Percentiles rank a stretch among this genome's conserved stretches.
Evolutionary conservation across 30 jellyfish, hydroid and myxozoan genomes (phyloP).

Genomic region (Aurelia coerulea): DNA sequence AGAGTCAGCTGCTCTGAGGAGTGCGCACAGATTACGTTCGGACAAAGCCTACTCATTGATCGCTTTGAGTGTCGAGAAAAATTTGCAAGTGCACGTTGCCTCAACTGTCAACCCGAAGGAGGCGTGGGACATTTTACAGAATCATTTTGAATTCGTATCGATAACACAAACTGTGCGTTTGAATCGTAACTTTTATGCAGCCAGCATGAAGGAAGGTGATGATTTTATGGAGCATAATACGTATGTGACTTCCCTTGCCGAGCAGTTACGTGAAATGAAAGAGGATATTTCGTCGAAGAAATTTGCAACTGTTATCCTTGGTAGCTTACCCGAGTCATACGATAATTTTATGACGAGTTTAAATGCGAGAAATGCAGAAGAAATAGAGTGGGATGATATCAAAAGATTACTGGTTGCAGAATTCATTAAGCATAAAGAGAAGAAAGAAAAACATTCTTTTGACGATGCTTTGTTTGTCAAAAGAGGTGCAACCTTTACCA

Average conservation of each 20-base stretch:
- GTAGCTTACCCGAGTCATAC: too few species aligned
- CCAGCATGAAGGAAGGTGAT: slow-evolving; percentile 60
- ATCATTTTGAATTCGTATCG: slow-evolving; percentile 45
- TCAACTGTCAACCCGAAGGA: too few species aligned
- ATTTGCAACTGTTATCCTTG: too few species aligned
- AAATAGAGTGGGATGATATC: slow-evolving; percentile 35
- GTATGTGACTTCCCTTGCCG: neutral
- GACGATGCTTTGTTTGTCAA: slow-evolving; percentile 56
- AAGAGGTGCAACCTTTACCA: neutral
- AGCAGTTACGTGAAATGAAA: too few species aligned
- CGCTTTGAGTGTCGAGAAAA: too few species aligned
- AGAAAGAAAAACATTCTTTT: slow-evolving; percentile 25
- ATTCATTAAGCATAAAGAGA: slow-evolving; percentile 53
- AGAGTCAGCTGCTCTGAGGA: too few species aligned
- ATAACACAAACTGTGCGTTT: slow-evolving; percentile 50
- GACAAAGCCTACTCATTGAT: too few species aligned
- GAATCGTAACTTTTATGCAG: slow-evolving; percentile 55
- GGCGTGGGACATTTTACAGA: neutral
- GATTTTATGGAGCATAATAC: slow-evolving; percentile 55
- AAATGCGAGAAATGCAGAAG: slow-evolving; percentile 6
- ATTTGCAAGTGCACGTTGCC: too few species aligned
- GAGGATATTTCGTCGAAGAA: too few species aligned
- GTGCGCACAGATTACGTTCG: too few species aligned
- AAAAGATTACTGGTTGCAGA: slow-evolving; percentile 66
- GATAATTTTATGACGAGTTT: too few species aligned